A percentile compares a stretch with the other conserved stretches of the same genome.
Conservation (phyloP, 2,797 vertebrate genomes). For the Dallia pectoralis region DNA sequence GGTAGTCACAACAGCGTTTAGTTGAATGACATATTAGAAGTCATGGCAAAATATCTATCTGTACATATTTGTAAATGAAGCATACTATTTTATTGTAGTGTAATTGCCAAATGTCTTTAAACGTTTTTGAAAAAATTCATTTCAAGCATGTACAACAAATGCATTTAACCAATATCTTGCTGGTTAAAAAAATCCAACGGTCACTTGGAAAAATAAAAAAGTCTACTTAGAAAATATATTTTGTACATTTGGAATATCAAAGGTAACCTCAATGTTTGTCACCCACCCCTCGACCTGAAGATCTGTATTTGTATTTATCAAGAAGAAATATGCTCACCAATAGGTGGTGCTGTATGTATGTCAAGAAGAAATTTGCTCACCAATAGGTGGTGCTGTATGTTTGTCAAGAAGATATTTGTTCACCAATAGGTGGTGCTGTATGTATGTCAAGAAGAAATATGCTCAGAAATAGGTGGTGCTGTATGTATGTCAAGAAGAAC, state of each 20-base stretch:
- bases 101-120: slow-evolving; percentile 43
- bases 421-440: slow-evolving; percentile 9
- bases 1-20: background rate
- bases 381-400: no score
- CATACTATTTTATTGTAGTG: slow-evolving; percentile 27
- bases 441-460: background rate
- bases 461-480: no score
- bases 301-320: background rate
- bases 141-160: background rate
- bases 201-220: slow-evolving; percentile 15
- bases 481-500: background rate
- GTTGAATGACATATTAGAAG: background rate
- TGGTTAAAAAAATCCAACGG: background rate
- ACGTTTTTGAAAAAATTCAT: slow-evolving; percentile 6
- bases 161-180: slow-evolving; percentile 6
- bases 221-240: background rate
- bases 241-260: background rate
- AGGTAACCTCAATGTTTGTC: background rate
- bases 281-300: background rate
- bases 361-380: no score
- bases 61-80: slow-evolving; percentile 13
- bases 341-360: slow-evolving; percentile 5
- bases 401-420: background rate
- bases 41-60: slow-evolving; percentile 2
- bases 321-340: background rate